Evolutionary conservation across 2,888 invertebrate genomes (phyloP).

Genomic region (Chaetogeoica ovagalla): DNA sequence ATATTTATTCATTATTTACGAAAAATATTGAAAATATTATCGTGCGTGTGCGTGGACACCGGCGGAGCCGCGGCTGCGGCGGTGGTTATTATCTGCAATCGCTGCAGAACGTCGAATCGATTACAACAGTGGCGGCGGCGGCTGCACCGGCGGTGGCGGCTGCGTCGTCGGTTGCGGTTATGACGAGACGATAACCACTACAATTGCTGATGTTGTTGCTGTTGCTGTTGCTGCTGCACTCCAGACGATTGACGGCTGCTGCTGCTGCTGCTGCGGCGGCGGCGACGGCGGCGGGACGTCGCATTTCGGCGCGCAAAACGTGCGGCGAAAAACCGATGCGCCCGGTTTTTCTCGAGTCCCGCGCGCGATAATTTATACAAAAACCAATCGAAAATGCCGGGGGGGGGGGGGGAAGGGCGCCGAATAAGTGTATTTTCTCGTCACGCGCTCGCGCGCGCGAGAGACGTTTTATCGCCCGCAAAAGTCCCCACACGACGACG

Average conservation of each 20-base stretch:
- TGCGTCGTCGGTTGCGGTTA: neutral
- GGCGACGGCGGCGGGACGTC: constrained; percentile 20
- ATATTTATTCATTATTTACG: too few relatives aligned
- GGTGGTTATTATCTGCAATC: constrained; percentile 36
- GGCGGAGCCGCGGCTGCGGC: neutral
- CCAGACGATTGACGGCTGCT: constrained; percentile 5
- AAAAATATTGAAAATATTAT: too few relatives aligned
- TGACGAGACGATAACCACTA: neutral
- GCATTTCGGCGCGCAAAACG: constrained; percentile 35
- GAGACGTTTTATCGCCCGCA: too few relatives aligned
- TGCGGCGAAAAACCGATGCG: neutral
- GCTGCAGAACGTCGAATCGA: constrained; percentile 9
- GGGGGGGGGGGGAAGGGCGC: too few relatives aligned
- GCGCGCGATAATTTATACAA: too few relatives aligned
- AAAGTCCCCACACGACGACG: too few relatives aligned
- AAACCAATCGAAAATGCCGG: neutral
- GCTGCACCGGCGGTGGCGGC: constrained; percentile 1
- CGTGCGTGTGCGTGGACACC: neutral
- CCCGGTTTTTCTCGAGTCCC: neutral
- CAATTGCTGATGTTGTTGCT: neutral
- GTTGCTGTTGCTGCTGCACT: constrained; percentile 11
- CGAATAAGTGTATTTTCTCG: too few relatives aligned
- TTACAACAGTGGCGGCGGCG: constrained; percentile 1
- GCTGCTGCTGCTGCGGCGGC: constrained; percentile 6
- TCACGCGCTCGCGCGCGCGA: too few relatives aligned